phyloP scores from a whole-genome alignment of 2,797 vertebrate species.

The Bovichtus diacanthus region DNA sequence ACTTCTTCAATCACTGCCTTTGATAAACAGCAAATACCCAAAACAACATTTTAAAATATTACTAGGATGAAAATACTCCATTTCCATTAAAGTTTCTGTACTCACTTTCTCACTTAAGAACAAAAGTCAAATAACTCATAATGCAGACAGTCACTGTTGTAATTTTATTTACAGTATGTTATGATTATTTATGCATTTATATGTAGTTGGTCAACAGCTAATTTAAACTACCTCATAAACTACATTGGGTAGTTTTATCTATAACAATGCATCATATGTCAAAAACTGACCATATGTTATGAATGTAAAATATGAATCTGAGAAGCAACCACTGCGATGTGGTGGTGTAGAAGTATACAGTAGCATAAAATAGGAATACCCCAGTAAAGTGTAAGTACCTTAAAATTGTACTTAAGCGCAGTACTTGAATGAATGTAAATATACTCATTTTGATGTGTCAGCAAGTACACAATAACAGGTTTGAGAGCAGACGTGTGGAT shows the following conservation, averaged over 20 bases:
- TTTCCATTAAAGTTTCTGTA: not conserved
- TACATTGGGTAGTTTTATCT: not conserved
- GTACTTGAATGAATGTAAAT: not conserved
- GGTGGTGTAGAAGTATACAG: not conserved
- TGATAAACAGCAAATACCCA: too few relatives aligned
- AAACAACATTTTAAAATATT: too few relatives aligned
- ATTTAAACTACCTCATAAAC: not conserved
- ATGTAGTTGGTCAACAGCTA: not conserved
- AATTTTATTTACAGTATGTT: too few relatives aligned
- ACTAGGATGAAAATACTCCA: not conserved
- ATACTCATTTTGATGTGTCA: conserved; percentile 1
- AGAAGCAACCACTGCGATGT: not conserved
- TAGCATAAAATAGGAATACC: not conserved
- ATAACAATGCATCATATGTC: not conserved
- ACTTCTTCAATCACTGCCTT: not conserved
- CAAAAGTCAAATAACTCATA: not conserved
- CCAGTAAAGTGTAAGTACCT: too few relatives aligned
- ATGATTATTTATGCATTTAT: not conserved
- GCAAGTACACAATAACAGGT: not conserved
- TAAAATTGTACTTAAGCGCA: not conserved
- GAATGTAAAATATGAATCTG: not conserved
- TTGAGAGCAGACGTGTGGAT: conserved; percentile 16
- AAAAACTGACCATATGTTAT: not conserved
- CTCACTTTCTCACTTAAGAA: not conserved
- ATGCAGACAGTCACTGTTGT: not conserved